Percentiles rank a stretch among this genome's conserved stretches.
phyloP scores from a whole-genome alignment of 2,797 vertebrate species.

The Anguilla anguilla region DNA sequence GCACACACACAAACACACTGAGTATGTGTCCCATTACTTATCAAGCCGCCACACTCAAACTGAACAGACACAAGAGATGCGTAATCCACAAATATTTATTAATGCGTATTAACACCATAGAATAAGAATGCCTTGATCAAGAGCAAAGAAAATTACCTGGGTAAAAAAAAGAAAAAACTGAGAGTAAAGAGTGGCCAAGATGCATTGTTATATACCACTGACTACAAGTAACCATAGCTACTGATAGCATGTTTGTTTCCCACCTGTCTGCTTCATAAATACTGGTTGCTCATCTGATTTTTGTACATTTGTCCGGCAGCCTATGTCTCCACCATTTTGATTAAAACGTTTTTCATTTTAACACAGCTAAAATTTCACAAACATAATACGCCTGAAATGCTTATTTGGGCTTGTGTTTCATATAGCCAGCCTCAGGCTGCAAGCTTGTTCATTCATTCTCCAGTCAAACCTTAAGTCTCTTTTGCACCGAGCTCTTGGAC shows the following conservation, averaged over 20 bases:
- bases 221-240: too few species aligned
- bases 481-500: neutral
- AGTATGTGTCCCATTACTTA: neutral
- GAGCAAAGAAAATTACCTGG: too few species aligned
- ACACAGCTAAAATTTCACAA: neutral
- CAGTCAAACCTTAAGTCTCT: neutral
- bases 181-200: too few species aligned
- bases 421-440: neutral
- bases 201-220: too few species aligned
- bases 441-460: neutral
- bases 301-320: too few species aligned
- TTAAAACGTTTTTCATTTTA: neutral
- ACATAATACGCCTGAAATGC: neutral
- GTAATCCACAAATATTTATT: too few species aligned
- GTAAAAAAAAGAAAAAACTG: too few species aligned
- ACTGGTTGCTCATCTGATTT: neutral
- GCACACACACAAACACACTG: conserved; percentile 30
- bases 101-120: too few species aligned
- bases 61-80: neutral
- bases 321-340: too few species aligned
- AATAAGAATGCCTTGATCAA: too few species aligned
- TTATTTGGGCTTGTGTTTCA: neutral
- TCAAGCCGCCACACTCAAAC: neutral
- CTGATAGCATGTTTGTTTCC: too few species aligned
- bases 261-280: neutral